Evolutionary conservation across 1,140 invertebrate species (phyloP), one percentile per base, ranked within the genome.

Genomic region (Oreohelix idahoensis): DNA sequence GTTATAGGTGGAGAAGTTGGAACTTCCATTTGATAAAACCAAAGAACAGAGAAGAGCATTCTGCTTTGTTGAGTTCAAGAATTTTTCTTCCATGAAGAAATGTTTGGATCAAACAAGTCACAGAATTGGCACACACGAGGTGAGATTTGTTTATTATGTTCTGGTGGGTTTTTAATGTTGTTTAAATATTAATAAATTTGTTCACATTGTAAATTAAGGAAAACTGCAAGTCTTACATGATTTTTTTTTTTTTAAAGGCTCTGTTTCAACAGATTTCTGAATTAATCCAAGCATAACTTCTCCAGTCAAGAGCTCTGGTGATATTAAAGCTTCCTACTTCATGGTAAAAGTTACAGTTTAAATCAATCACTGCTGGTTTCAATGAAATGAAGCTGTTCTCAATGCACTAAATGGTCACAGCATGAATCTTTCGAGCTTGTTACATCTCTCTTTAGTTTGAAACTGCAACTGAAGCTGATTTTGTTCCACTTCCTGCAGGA

Each of bases 31-130:
- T 91, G 97, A 99, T 90, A 98, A 98, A 92, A 95, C 95, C 92
- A 98, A 98, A 94, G 98, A 97, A 90, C 97, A 98, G 92, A 95
- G 97, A 86, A 97, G 97, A 93, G 97, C 97, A 49, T 98, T 98
- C 91, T 97, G 97, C 70, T 99, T 99, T 91, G 97, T 99, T 88
- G 97, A 98, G 36, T 99, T 98, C 92, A 96, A 96, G 86, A 94
- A 94, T 83, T 95, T 96, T 81, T 96, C 97, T 89, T 95, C 96
- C 69, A 95, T 98, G 82, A 97, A 98, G 87, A 97, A 97, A 94
- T 97, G 98, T 45, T 93, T 98, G 76, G 98, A 97, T 90, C 96
- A 95, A 83, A 95, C 97, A 4, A 98, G 97, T 92, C 97, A 98
- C 91, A 97, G 95, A 51, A 97, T 98, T 83, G 96, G 96, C 88